Base-by-base conservation (phyloP, 1,140 invertebrate genomes). In the Maconellicoccus hirsutus region DNA sequence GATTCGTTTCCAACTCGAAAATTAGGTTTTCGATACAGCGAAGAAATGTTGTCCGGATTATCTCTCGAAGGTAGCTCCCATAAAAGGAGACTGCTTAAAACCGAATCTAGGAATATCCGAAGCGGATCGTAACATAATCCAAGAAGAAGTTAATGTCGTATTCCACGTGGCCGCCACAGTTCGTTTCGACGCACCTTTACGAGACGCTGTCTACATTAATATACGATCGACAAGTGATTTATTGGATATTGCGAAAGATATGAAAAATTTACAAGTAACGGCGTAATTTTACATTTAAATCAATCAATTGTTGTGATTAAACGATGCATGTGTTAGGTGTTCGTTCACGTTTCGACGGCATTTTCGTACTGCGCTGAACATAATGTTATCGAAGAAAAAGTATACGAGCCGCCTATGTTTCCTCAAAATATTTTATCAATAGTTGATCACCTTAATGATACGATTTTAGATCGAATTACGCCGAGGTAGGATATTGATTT, bases 71-170 rank as follows among this genome's bases (percentile, higher is more conserved):
- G 80, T 87, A 42, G 77, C 83, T 1, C 80, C 83, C 0, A 80
- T 88, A 38, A 80, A 80, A 22, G 86, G 86, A 0, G 85, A 86
- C 69, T 83, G 84, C 52, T 78, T 79, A 19, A 73, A 77, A 25
- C 79, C 80, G 10, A 77, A 76, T 22, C 75, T 86, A 1, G 85
- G 84, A 0, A 77, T 86, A 2, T 81, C 78, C 3, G 63, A 78
- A 0, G 78, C 83, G 14, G 89, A 96, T 78, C 80, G 85, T 63
- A 76, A 86, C 70, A 80, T 83, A 16, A 77, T 98, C 0, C 81
- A 82, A 23, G 83, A 91, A 4, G 85, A 88, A 73, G 85, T 95
- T 0, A 82, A 87, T 39, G 86, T 96, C 69, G 88, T 98, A 0
- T 85, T 87, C 77, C 86, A 89, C 75, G 81, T 83, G 59, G 86